These are phyloP conservation scores for Desmophyllum pertusum DNA, from an alignment of 92 coral and sea anemone species.

Conservation along the genomic window DNA sequence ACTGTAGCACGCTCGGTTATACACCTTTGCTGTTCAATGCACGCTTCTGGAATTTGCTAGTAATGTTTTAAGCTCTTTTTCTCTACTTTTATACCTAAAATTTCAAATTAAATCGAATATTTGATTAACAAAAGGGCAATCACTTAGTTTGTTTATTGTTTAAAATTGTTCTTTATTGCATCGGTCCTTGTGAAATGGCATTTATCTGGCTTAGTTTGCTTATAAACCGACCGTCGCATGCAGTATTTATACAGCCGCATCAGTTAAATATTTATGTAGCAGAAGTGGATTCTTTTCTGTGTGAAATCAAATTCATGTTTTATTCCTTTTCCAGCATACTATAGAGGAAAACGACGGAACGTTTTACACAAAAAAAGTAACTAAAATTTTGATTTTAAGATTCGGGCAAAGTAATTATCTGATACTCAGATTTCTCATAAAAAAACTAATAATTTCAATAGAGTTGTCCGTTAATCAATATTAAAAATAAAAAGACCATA, in stretches of 20 bases:
- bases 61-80: neutral
- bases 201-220: neutral
- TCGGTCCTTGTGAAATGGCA: neutral
- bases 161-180: neutral
- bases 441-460: too few species aligned
- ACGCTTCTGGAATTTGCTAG: neutral
- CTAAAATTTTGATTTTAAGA: neutral
- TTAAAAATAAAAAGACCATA: neutral
- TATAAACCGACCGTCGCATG: neutral
- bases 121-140: neutral
- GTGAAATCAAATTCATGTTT: neutral
- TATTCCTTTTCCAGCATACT: neutral
- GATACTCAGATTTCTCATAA: too few species aligned
- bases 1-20: neutral
- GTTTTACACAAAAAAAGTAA: neutral
- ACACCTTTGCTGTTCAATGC: neutral
- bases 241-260: constrained; percentile 19
- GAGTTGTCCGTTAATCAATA: neutral
- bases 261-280: neutral
- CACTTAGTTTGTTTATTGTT: neutral
- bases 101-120: neutral
- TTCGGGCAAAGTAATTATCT: neutral
- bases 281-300: neutral
- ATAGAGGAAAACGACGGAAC: neutral
- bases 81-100: neutral